phyloP scores from a whole-genome alignment of 1,140 invertebrate species.

The Cecropterus lyciades region DNA sequence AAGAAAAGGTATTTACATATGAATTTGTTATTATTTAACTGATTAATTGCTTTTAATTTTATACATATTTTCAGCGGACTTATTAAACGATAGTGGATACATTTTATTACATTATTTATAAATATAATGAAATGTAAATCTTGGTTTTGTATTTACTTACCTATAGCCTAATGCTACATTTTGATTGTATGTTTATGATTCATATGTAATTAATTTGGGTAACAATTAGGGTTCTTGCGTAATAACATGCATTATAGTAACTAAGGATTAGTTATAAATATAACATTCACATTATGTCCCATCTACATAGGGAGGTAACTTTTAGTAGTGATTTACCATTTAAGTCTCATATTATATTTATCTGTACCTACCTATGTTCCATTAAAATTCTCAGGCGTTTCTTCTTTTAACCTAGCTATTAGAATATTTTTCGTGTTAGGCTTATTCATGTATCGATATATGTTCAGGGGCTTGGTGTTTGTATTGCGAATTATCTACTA shows the following conservation, averaged over 20 bases:
- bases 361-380: neutral
- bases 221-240: neutral
- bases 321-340: neutral
- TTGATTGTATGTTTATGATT: too few species aligned
- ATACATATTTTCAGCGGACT: too few species aligned
- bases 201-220: neutral
- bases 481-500: neutral
- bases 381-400: neutral
- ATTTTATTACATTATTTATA: too few species aligned
- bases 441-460: neutral
- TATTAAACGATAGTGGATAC: too few species aligned
- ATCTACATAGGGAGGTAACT: constrained; percentile 2
- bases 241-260: constrained; percentile 1
- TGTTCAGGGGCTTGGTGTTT: neutral
- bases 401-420: neutral
- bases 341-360: constrained; percentile 1
- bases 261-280: neutral
- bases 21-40: too few species aligned
- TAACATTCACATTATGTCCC: neutral
- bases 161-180: too few species aligned
- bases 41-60: too few species aligned
- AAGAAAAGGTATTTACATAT: too few species aligned
- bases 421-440: constrained; percentile 1
- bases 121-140: too few species aligned
- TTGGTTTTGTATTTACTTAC: too few species aligned